Base-by-base conservation (phyloP, 2,797 vertebrate genomes). In the Amblyraja radiata region DNA sequence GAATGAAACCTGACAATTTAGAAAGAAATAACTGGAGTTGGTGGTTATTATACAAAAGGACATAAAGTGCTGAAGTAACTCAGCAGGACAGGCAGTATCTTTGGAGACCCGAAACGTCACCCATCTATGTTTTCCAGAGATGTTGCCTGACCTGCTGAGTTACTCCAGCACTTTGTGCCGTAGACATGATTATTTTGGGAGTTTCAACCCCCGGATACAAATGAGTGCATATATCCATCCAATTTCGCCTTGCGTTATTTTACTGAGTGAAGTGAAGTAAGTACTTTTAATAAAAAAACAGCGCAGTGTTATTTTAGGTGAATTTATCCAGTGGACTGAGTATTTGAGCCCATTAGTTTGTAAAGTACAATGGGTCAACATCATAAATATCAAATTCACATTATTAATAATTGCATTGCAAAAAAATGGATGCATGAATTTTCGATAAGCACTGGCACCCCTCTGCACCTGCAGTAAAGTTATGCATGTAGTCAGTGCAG, bases 401-500 rank as follows among this genome's bases (percentile, higher is more conserved):
- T 76, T 76, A 92, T 92, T 39, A 74, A 92, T 76, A 76, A 92
- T 76, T 76, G 71, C 46, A 74, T 92, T 74, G 13, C 10, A 46
- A 76, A 39, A 23, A 74, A 76, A 46, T 73, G 58, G 81, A 84
- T 25, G 39, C 25, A 54, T 76, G 90, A 58, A 92, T 76, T 76
- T 54, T 92, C 54, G 90, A 92, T 92, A 74, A 76, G 71, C 39
- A 73, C 68, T 92, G 71, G 90, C 90, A 92, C 25, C 84, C 61
- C 63, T 88, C 61, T 88, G 61, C 73, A 92, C 39, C 90, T 46
- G 9, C 90, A 92, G 39, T 76, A 92, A 92, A 92, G 90, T 92
- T 92, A 92, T 76, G 90, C 90, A 92, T 92, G 46, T 39, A 92
- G 90, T 92, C 90, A 92, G 90, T 76, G 46, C 90, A 74, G 90